These are phyloP conservation scores for Apis cerana DNA, from an alignment of 1,140 invertebrate species.

Conservation along the genomic window DNA sequence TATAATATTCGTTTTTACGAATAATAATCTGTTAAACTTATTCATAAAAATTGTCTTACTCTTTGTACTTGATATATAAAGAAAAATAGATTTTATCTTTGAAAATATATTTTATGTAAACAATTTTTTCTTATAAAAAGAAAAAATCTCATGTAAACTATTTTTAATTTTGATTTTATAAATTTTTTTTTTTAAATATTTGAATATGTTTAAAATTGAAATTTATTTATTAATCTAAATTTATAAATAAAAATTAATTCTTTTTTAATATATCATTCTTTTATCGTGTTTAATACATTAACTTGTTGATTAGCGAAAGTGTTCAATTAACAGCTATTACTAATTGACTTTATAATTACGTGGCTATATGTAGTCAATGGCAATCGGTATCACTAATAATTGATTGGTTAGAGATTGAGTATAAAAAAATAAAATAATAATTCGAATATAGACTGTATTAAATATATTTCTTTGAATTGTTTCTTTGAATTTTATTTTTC, in stretches of 20 bases:
- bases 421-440: too few species aligned
- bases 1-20: constrained; percentile 35
- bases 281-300: too few species aligned
- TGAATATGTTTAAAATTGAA: background rate
- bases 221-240: background rate
- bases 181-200: background rate
- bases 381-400: too few species aligned
- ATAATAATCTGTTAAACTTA: constrained; percentile 43
- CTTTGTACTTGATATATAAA: constrained; percentile 29
- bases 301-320: too few species aligned
- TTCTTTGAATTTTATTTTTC: too few species aligned
- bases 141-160: background rate
- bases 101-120: constrained; percentile 35
- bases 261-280: background rate
- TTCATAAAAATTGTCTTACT: constrained; percentile 34
- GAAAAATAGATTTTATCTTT: constrained; percentile 23
- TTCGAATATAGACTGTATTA: too few species aligned
- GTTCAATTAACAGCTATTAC: too few species aligned
- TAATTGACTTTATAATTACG: too few species aligned
- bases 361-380: too few species aligned
- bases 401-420: too few species aligned
- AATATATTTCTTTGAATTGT: too few species aligned
- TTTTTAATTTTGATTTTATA: background rate
- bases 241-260: background rate
- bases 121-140: constrained; percentile 6